A percentile compares a stretch with the other conserved stretches of the same genome.
These are phyloP conservation scores for Hemitrygon akajei DNA, from an alignment of 2,797 vertebrate species.

Conservation along the genomic window DNA sequence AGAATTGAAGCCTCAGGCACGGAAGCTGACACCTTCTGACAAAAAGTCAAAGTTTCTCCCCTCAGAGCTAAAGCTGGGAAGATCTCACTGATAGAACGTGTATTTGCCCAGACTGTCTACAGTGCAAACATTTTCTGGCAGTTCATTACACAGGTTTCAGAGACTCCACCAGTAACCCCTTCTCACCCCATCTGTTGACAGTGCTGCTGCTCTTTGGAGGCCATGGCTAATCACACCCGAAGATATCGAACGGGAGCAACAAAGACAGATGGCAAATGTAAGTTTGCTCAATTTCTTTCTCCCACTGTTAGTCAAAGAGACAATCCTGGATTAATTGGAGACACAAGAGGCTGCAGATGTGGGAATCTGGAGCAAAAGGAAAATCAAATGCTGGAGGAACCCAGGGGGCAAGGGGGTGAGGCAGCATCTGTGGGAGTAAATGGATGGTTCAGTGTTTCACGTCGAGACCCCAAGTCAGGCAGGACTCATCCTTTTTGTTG, in stretches of 20 bases:
- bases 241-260: conserved; percentile 23
- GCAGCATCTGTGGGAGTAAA: no score
- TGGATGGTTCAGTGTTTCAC: no score
- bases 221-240: conserved; percentile 13
- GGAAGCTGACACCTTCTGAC: not conserved
- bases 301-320: not conserved
- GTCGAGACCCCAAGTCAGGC: no score
- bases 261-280: not conserved
- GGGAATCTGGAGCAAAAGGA: no score
- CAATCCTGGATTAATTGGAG: not conserved
- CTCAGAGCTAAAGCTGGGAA: not conserved
- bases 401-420: no score
- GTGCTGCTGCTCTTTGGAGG: conserved; percentile 20
- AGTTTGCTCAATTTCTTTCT: not conserved
- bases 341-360: no score
- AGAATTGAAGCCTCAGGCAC: not conserved
- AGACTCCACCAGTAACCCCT: not conserved
- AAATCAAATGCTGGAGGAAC: no score
- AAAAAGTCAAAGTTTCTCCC: not conserved
- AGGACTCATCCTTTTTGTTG: no score
- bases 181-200: not conserved
- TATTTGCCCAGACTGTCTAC: no score
- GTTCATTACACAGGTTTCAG: not conserved
- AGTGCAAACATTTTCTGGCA: not conserved
- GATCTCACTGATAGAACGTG: not conserved